Percentiles rank a stretch among this genome's conserved stretches.
phyloP scores from a whole-genome alignment of 1,140 invertebrate species.

The Panagrolaimus sp. region DNA sequence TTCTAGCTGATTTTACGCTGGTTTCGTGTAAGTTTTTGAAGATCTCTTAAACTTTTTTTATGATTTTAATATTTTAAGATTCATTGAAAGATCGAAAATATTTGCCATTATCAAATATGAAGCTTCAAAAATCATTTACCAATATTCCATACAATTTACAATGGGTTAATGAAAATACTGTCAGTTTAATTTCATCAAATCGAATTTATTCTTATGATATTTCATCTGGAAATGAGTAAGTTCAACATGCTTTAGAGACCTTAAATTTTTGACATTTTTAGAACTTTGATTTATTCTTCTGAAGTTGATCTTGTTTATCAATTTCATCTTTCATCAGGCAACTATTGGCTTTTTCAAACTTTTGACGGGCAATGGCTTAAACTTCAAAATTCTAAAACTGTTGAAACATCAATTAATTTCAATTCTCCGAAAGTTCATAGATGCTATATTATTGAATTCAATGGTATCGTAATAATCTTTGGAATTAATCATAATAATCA shows the following conservation, averaged over 20 bases:
- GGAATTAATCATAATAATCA: conserved; percentile 35
- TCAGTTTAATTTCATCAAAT: conserved; percentile 10
- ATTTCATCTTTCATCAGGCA: not conserved
- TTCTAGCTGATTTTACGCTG: not conserved
- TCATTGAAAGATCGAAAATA: conserved; percentile 4
- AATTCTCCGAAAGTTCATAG: not conserved
- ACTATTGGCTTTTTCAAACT: not conserved
- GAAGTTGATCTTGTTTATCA: not conserved
- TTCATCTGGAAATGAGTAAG: conserved; percentile 31
- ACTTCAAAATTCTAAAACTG: too few relatives aligned
- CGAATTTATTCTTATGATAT: conserved; percentile 54
- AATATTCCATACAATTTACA: conserved; percentile 5
- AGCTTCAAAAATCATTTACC: not conserved
- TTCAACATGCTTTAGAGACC: not conserved
- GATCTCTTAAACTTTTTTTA: not conserved
- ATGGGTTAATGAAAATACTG: conserved; percentile 4
- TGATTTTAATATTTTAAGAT: not conserved
- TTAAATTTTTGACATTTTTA: not conserved
- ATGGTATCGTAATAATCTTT: conserved; percentile 37
- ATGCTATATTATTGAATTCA: conserved; percentile 42
- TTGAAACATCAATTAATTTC: too few relatives aligned
- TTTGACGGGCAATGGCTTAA: conserved; percentile 12
- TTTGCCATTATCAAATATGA: not conserved
- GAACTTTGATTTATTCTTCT: not conserved
- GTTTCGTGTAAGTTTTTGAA: not conserved